Conservation (phyloP, 2,888 invertebrate genomes). For the Drosophila paranaensis region DNA sequence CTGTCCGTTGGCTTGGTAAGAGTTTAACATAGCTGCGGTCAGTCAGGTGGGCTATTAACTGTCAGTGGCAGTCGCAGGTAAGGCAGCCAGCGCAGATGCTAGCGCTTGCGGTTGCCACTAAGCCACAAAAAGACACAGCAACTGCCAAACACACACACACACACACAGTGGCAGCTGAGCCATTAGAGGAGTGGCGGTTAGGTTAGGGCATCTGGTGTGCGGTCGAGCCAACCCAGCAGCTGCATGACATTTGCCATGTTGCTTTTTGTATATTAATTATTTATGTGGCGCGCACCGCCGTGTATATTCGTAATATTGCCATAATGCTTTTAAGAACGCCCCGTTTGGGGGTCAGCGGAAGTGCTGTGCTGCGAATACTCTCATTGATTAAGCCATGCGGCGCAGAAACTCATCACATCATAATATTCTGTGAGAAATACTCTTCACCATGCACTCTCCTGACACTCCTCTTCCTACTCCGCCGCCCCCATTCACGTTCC, state of each 20-base stretch:
- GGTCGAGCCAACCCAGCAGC: constrained; percentile 36
- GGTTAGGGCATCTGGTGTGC: constrained; percentile 15
- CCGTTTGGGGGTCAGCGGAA: constrained; percentile 15
- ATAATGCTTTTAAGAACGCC: constrained; percentile 58
- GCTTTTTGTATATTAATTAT: constrained; percentile 68
- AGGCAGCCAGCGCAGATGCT: constrained; percentile 34
- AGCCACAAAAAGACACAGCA: constrained; percentile 34
- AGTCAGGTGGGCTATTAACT: constrained; percentile 55
- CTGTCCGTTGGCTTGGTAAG: constrained; percentile 12
- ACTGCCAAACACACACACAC: constrained; percentile 10
- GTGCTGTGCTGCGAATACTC: constrained; percentile 27
- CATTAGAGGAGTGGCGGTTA: neutral
- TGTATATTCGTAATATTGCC: constrained; percentile 64
- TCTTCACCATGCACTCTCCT: neutral
- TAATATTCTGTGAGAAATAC: constrained; percentile 3
- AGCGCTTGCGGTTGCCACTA: constrained; percentile 58
- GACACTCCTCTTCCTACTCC: neutral
- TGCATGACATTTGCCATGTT: constrained; percentile 50
- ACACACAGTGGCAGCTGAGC: neutral
- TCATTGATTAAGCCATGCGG: constrained; percentile 39
- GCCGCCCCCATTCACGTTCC: neutral
- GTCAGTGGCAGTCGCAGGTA: constrained; percentile 61
- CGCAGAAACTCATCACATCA: constrained; percentile 28
- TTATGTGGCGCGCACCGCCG: constrained; percentile 46
- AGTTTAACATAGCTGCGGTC: constrained; percentile 33